Evolutionary conservation across 2,797 vertebrate species (phyloP), one percentile per base, ranked within the genome.

Genomic region (Acanthopagrus latus): DNA sequence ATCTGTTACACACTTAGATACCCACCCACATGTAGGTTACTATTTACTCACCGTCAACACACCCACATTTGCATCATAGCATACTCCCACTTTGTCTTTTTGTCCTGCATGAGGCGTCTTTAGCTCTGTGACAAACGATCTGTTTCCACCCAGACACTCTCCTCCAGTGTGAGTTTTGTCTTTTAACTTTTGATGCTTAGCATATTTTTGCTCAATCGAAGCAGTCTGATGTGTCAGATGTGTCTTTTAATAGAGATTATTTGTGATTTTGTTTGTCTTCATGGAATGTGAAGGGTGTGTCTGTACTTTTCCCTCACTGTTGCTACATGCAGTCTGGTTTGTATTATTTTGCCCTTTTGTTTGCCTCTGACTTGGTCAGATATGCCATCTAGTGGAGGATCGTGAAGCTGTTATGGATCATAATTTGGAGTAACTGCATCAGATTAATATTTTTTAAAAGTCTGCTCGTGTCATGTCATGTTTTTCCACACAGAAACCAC

Each of bases 251-350:
- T 3, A 20, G 9, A 23, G 55, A 57, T 63, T 50, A 54, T 75
- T 76, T 59, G 51, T 60, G 27, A 18, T 64, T 59, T 71, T 74
- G 66, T 74, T 25, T 13, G 25, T 59, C 7, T 77, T 20, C 3
- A 38, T 78, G 84, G 88, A 91, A 92, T 91, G 82, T 68, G 11
- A 83, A 85, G 94, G 94, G 95, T 89, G 94, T 95, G 94, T 87
- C 94, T 80, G 89, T 91, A 66, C 74, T 93, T 94, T 92, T 84
- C 80, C 81, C 85, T 48, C 72, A 17, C 52, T 77, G 63, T 70
- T 82, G 78, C 59, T 81, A 47, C 67, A 81, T 78, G 64, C n/a
- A 43, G 56, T 86, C 82, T 90, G 88, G 62, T 83, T 82, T 84
- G 46, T 29, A 82, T 91, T 88, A 85, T 80, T 88, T 68, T 81